Evolutionary conservation across 2,888 invertebrate genomes (phyloP), one percentile per base, ranked within the genome.

Genomic region (Rotaria macrura): DNA sequence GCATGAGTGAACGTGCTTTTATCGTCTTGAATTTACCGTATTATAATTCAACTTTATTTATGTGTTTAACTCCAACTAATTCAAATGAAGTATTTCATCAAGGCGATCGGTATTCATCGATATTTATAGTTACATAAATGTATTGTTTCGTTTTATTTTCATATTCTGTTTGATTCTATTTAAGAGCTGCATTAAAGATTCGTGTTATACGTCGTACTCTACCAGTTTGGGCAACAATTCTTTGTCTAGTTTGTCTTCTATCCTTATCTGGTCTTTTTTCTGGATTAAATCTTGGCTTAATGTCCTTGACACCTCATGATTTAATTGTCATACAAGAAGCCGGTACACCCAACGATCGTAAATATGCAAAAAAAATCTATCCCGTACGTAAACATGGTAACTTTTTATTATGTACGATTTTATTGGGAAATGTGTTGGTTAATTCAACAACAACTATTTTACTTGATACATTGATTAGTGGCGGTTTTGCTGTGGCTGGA

Each of bases 381-480:
- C 98, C 99, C 0, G 95, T 99, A 0, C 92, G 98, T 38, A 94
- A 95, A 89, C 94, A 95, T 89, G 97, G 98, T 79, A 99, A 99
- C 92, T 97, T 95, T 91, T 92, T 99, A 85, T 93, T 99, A 85
- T 93, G 93, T 89, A 92, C 93, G 20, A 91, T 93, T 84, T 90
- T 93, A 88, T 89, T 93, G 34, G 94, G 94, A 85, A 97, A 97
- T 91, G 97, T 98, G 40, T 93, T 98, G 87, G 97, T 98, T 43
- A 98, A 99, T 92, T 95, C 96, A 25, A 95, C 95, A 10, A 95
- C 99, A 89, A 97, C 99, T 6, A 96, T 99, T 90, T 91, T 99
- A 47, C 91, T 99, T 91, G 99, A 99, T 91, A 95, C 95, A 89
- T 91, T 99, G 88, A 96, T 96, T 0, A 95, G 96, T 3, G 90